phyloP scores from a whole-genome alignment of 1,140 invertebrate species.

The Oryzaephilus surinamensis region DNA sequence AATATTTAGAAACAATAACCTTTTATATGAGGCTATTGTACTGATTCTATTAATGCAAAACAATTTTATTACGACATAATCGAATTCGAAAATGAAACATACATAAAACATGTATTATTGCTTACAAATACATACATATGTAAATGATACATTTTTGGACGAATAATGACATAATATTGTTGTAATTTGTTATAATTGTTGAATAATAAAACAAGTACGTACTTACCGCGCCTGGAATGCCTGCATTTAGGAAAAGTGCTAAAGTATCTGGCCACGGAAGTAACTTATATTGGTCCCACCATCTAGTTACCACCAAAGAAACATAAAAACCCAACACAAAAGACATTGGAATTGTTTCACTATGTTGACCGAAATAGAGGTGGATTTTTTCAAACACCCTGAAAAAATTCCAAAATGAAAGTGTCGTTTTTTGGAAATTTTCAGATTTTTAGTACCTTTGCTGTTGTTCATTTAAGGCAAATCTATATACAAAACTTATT shows the following conservation, averaged over 20 bases:
- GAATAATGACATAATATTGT: too few relatives aligned
- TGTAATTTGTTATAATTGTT: too few relatives aligned
- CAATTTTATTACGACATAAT: too few relatives aligned
- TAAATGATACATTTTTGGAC: too few relatives aligned
- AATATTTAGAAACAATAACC: too few relatives aligned
- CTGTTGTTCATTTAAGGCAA: constrained; percentile 67
- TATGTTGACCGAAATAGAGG: constrained; percentile 68
- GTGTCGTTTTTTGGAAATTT: too few relatives aligned
- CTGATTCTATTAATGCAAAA: too few relatives aligned
- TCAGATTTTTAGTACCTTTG: constrained; percentile 58
- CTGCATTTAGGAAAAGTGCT: constrained; percentile 79
- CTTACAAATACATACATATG: too few relatives aligned
- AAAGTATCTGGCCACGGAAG: constrained; percentile 85
- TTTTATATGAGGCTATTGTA: too few relatives aligned
- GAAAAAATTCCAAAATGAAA: constrained; percentile 32
- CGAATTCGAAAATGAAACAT: too few relatives aligned
- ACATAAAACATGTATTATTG: too few relatives aligned
- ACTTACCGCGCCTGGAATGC: constrained; percentile 82
- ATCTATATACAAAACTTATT: constrained; percentile 83
- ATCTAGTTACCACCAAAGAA: constrained; percentile 77
- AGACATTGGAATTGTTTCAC: constrained; percentile 81
- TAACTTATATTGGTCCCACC: constrained; percentile 87
- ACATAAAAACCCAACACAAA: constrained; percentile 94
- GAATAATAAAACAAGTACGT: too few relatives aligned
- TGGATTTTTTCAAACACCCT: constrained; percentile 74